These are phyloP conservation scores for Falcaria lacertinaria DNA, from an alignment of 2,888 invertebrate genomes.

Conservation along the genomic window DNA sequence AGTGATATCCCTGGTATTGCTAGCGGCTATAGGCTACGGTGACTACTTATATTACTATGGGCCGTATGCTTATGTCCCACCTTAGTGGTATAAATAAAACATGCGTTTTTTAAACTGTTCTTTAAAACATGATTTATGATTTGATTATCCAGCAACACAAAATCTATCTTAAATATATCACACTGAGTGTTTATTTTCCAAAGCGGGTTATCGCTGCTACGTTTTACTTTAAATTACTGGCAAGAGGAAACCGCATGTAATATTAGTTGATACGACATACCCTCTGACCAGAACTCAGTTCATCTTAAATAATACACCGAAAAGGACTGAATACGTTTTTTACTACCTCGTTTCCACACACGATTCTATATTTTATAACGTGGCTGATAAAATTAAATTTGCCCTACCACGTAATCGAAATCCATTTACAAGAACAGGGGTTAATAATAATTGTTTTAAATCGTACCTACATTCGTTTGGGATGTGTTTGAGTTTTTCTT, in stretches of 20 bases:
- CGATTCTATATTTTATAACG: not conserved
- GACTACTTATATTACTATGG: no score
- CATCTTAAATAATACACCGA: not conserved
- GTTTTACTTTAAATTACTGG: no score
- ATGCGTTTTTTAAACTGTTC: no score
- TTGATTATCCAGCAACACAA: no score
- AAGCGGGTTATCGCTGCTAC: no score
- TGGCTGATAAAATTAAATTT: constrained; percentile 6
- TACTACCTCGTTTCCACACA: not conserved
- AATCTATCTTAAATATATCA: no score
- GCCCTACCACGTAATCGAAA: constrained; percentile 5
- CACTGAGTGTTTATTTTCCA: no score
- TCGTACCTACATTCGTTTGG: constrained; percentile 19
- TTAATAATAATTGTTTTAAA: constrained; percentile 33
- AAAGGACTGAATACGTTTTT: not conserved
- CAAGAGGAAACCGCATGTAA: not conserved
- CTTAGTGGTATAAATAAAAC: no score
- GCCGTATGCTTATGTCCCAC: no score
- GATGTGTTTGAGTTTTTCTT: constrained; percentile 17
- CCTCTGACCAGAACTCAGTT: not conserved
- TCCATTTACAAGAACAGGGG: constrained; percentile 22
- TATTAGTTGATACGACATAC: not conserved
- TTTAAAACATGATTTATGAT: no score
- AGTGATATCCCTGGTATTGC: no score
- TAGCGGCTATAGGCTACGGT: no score